Conservation (phyloP, 2,888 invertebrate genomes). For the Lepidocyrtoides sp. region DNA sequence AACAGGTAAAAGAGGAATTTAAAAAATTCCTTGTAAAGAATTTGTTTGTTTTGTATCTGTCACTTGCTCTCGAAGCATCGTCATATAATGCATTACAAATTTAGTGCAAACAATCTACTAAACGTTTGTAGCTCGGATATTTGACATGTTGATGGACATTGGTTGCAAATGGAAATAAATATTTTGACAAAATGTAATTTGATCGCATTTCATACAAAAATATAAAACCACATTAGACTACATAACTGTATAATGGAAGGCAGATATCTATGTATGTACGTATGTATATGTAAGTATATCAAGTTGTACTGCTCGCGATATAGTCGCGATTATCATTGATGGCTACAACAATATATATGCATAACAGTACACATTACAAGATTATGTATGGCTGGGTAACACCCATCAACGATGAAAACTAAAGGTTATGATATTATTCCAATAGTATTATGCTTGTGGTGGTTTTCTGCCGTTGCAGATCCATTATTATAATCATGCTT, state of each 20-base stretch:
- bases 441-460: background rate
- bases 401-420: slow-evolving; percentile 62
- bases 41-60: too few species aligned
- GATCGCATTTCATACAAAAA: slow-evolving; percentile 35
- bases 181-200: slow-evolving; percentile 69
- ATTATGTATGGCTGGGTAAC: slow-evolving; percentile 59
- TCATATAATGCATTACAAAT: too few species aligned
- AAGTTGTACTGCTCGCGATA: too few species aligned
- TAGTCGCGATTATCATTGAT: slow-evolving; percentile 5
- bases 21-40: too few species aligned
- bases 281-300: too few species aligned
- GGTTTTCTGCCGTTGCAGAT: slow-evolving; percentile 15
- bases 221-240: background rate
- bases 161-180: slow-evolving; percentile 55
- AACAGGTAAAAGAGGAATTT: too few species aligned
- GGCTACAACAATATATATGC: background rate
- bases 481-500: slow-evolving; percentile 18
- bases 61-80: too few species aligned
- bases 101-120: too few species aligned
- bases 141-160: too few species aligned
- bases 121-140: too few species aligned
- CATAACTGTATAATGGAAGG: too few species aligned
- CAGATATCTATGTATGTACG: too few species aligned
- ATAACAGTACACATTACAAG: slow-evolving; percentile 34
- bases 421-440: slow-evolving; percentile 14